Percentiles rank a stretch among this genome's conserved stretches.
Conservation (phyloP, 2,797 vertebrate species). For the Enteromius viviparus region DNA sequence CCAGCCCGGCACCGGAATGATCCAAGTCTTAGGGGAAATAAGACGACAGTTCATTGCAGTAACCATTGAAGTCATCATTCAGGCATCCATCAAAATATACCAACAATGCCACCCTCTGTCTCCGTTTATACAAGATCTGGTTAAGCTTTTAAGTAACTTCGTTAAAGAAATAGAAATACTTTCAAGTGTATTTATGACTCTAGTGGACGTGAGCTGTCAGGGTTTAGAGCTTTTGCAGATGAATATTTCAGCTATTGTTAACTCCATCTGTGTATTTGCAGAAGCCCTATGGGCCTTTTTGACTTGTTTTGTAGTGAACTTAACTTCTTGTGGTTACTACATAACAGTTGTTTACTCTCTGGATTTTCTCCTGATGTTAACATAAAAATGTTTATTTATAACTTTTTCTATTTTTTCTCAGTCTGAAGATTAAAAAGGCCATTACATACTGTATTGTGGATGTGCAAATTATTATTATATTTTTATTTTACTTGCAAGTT, state of each 20-base stretch:
- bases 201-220: neutral
- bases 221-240: neutral
- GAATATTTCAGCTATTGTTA: neutral
- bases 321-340: neutral
- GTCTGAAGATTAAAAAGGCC: neutral
- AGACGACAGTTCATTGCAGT: slow-evolving; percentile 74
- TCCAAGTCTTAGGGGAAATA: slow-evolving; percentile 71
- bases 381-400: neutral
- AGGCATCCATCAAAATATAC: slow-evolving; percentile 71
- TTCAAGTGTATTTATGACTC: neutral
- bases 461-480: neutral
- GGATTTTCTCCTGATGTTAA: neutral
- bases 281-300: neutral
- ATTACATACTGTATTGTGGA: neutral
- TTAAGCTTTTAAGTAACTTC: slow-evolving; percentile 64
- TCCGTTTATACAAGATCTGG: slow-evolving; percentile 69
- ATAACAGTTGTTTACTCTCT: neutral
- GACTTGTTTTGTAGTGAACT: neutral
- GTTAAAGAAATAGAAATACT: slow-evolving; percentile 12
- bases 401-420: neutral
- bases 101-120: slow-evolving; percentile 72
- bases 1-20: slow-evolving; percentile 72
- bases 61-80: slow-evolving; percentile 76
- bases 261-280: neutral
- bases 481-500: neutral